Conservation (phyloP, 2,888 invertebrate genomes). For the Diploptera punctata region DNA sequence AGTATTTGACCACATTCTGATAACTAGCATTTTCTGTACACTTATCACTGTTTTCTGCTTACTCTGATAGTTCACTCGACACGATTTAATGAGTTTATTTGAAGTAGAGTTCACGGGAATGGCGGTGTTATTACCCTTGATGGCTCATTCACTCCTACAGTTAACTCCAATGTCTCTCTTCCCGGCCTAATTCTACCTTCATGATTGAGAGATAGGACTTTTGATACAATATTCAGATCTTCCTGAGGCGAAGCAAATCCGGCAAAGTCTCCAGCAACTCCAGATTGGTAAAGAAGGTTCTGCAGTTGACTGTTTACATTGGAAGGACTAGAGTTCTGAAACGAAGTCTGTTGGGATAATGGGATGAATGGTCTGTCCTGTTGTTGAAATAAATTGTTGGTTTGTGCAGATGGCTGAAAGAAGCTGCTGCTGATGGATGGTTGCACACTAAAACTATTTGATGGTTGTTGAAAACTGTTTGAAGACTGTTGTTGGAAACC, state of each 20-base stretch:
- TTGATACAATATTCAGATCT: constrained; percentile 81
- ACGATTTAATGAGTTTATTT: too few relatives aligned
- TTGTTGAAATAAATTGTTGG: background rate
- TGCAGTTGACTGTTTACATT: constrained; percentile 61
- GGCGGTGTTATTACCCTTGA: background rate
- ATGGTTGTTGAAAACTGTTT: background rate
- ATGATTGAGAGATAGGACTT: constrained; percentile 81
- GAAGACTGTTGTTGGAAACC: background rate
- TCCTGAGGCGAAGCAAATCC: constrained; percentile 64
- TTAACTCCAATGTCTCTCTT: background rate
- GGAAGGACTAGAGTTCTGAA: background rate
- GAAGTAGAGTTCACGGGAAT: background rate
- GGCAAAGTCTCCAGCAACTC: constrained; percentile 60
- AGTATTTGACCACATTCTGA: too few relatives aligned
- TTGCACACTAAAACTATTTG: constrained; percentile 6
- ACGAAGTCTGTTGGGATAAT: background rate
- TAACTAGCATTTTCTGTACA: too few relatives aligned
- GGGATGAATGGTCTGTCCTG: background rate
- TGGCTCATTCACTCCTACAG: background rate
- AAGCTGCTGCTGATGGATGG: constrained; percentile 44
- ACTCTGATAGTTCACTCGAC: too few relatives aligned
- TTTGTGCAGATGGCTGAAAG: constrained; percentile 29
- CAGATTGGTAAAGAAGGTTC: constrained; percentile 69
- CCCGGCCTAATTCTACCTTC: constrained; percentile 48
- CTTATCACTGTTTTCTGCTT: too few relatives aligned